phyloP scores from a whole-genome alignment of 92 coral and sea anemone species.

The Muricea muricata region DNA sequence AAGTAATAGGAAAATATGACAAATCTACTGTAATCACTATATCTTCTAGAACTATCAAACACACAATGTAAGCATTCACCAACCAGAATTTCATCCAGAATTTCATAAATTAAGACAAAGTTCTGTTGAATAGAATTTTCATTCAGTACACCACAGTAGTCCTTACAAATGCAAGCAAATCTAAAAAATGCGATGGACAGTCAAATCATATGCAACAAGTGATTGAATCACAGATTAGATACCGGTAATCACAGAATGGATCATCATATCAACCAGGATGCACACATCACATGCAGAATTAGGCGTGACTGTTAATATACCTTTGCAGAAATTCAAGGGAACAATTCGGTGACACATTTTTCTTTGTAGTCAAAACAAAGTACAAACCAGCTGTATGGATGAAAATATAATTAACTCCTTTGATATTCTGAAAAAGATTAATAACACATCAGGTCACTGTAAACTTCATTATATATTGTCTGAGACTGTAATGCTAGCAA shows the following conservation, averaged over 20 bases:
- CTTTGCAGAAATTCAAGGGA: constrained; percentile 86
- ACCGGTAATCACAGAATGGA: too few relatives aligned
- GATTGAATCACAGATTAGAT: too few relatives aligned
- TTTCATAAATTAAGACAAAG: constrained; percentile 89
- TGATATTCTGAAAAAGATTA: constrained; percentile 73
- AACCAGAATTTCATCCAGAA: constrained; percentile 96
- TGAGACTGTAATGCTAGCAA: too few relatives aligned
- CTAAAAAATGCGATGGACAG: too few relatives aligned
- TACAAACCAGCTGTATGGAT: constrained; percentile 92
- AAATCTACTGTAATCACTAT: too few relatives aligned
- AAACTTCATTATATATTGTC: too few relatives aligned
- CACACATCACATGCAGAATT: too few relatives aligned
- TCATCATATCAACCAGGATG: too few relatives aligned
- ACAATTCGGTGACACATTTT: constrained; percentile 87
- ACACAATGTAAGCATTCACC: too few relatives aligned
- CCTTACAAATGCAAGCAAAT: constrained; percentile 85
- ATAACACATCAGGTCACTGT: not conserved
- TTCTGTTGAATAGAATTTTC: constrained; percentile 91
- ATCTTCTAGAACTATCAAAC: too few relatives aligned
- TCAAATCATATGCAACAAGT: constrained; percentile 21
- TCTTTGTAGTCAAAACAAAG: constrained; percentile 95
- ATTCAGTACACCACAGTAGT: constrained; percentile 95
- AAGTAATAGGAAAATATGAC: too few relatives aligned
- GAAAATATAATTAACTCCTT: constrained; percentile 86
- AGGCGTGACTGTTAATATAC: too few relatives aligned